These are phyloP conservation scores for Arctopsyche grandis DNA, from an alignment of 1,140 invertebrate species.

Conservation along the genomic window DNA sequence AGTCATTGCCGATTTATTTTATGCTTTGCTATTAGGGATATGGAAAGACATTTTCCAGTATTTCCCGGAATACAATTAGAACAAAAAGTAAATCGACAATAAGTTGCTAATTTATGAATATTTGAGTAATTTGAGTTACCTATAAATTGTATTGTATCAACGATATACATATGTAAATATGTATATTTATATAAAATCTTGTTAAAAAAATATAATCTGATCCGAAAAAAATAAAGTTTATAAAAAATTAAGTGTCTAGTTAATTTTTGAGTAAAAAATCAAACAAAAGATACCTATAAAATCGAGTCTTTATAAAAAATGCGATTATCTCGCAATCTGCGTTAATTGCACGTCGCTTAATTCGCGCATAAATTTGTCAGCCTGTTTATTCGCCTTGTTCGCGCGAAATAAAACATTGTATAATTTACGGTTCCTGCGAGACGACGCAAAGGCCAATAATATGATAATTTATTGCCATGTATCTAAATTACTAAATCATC, in stretches of 20 bases:
- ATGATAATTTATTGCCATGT: slow-evolving; percentile 45
- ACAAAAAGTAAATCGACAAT: too few species aligned
- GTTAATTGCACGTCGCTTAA: neutral
- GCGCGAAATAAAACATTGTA: slow-evolving; percentile 28
- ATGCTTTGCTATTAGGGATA: too few species aligned
- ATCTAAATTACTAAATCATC: slow-evolving; percentile 46
- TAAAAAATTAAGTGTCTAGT: too few species aligned
- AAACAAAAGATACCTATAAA: too few species aligned
- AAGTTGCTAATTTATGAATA: too few species aligned
- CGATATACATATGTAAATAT: neutral
- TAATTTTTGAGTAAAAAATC: too few species aligned
- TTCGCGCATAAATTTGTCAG: neutral
- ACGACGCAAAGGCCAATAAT: slow-evolving; percentile 29
- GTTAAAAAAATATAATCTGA: neutral
- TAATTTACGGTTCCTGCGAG: slow-evolving; percentile 39
- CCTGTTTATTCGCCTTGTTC: neutral
- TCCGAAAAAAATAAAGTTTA: neutral
- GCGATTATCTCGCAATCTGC: neutral
- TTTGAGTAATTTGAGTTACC: too few species aligned
- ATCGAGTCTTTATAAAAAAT: too few species aligned
- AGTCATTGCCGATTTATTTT: too few species aligned
- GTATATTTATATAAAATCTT: neutral
- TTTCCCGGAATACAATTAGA: too few species aligned
- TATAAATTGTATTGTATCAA: too few species aligned
- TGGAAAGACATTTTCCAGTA: too few species aligned